Evolutionary conservation across 2,888 invertebrate species (phyloP), one percentile per base, ranked within the genome.

Genomic region (Sesamia inferens): DNA sequence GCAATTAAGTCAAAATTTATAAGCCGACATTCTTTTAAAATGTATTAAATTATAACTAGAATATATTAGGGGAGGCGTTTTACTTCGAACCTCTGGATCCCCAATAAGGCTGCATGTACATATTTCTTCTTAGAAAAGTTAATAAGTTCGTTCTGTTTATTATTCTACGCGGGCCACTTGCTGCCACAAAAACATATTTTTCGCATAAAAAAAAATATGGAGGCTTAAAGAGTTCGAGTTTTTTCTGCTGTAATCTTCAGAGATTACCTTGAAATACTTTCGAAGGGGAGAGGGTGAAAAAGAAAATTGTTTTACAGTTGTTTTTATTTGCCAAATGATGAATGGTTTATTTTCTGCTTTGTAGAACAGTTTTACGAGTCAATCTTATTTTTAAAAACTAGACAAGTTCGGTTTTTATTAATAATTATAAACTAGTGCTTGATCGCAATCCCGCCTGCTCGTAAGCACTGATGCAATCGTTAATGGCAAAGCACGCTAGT

Each of bases 191-290:
- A 92, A 92, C 90, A 92, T 90, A 92, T 92, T 94, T 93, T 92
- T 90, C 90, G 89, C 92, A 90, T 91, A 93, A 94, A 93, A 91
- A 31, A 92, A 94, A 94, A 93, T 92, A 92, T 91, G 90, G 89
- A 89, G 90, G 90, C 92, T 94, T 92, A 92, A 94, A 92, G 91
- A 93, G 91, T 93, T 94, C 88, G 89, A 90, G 90, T 91, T 94
- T 93, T 93, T 91, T 54, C 86, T 88, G 88, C 90, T 92, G 92
- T 93, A 93, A 94, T 94, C 93, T 93, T 90, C 90, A 91, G 90
- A 93, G 94, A 95, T 95, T 94, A 94, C 93, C 90, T 91, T 91
- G 89, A 92, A 94, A 93, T 92, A 92, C 92, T 93, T 94, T 91
- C 84, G 89, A 87, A 91, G 88, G 91, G 91, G 91, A 88, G 88